phyloP scores from a whole-genome alignment of 2,113 vertebrate genomes.

The Ramphastos sulfuratus region DNA sequence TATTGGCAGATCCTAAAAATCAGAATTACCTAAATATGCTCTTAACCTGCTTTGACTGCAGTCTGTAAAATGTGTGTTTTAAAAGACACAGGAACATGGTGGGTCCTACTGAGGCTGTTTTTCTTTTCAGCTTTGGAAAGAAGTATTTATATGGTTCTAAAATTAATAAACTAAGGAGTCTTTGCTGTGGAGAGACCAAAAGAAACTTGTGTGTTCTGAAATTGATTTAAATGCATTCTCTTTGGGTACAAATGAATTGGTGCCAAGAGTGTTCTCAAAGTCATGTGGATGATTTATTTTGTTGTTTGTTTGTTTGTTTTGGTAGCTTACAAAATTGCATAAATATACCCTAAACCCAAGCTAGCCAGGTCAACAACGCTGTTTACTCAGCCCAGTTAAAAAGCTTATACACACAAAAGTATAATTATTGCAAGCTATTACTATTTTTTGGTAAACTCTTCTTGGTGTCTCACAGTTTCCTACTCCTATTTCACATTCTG shows the following conservation, averaged over 20 bases:
- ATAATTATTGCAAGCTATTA: not conserved
- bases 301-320: not conserved
- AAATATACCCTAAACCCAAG: not conserved
- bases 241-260: not conserved
- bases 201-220: not conserved
- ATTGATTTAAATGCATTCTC: not conserved
- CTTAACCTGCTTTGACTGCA: not conserved
- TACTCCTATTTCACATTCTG: not conserved
- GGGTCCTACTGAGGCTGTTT: not conserved
- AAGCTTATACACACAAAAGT: not conserved
- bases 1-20: not conserved
- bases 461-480: not conserved
- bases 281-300: not conserved
- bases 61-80: not conserved
- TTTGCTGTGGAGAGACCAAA: not conserved
- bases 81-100: not conserved
- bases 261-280: not conserved
- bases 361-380: not conserved
- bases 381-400: not conserved
- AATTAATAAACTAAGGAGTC: constrained; percentile 5
- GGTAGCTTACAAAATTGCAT: not conserved
- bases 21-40: not conserved
- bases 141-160: not conserved
- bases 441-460: not conserved
- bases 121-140: constrained; percentile 1